Conservation (phyloP, 2,797 vertebrate genomes). For the Danionella dracula region DNA sequence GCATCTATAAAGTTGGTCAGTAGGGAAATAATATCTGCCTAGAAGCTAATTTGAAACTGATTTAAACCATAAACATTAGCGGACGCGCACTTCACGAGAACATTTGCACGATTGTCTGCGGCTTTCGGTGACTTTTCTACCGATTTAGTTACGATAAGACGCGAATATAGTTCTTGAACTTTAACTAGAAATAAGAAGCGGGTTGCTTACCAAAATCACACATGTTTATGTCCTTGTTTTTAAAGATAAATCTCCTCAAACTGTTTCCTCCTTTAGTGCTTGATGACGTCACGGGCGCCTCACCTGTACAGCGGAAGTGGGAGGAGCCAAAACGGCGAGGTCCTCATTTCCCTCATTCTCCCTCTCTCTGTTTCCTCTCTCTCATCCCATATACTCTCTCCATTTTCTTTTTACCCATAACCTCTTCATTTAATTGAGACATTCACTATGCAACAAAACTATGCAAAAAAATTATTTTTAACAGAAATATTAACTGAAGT, state of each 20-base stretch:
- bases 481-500: too few species aligned
- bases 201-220: conserved; percentile 47
- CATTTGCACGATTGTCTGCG: background rate
- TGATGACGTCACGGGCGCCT: conserved; percentile 50
- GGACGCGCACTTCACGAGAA: background rate
- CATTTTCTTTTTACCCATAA: too few species aligned
- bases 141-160: background rate
- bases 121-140: background rate
- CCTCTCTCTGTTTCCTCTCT: too few species aligned
- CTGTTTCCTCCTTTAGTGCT: conserved; percentile 46
- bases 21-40: too few species aligned
- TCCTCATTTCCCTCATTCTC: too few species aligned
- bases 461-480: too few species aligned
- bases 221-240: conserved; percentile 23
- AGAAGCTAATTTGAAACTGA: too few species aligned
- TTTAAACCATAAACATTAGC: too few species aligned
- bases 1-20: too few species aligned
- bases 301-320: conserved; percentile 60
- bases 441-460: too few species aligned
- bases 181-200: background rate
- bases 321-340: background rate
- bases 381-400: too few species aligned
- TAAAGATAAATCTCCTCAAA: background rate
- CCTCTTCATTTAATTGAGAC: too few species aligned
- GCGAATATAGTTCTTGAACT: background rate